Evolutionary conservation across 2,113 vertebrate genomes (phyloP), one percentile per base, ranked within the genome.

Genomic region (Pholis gunnellus): DNA sequence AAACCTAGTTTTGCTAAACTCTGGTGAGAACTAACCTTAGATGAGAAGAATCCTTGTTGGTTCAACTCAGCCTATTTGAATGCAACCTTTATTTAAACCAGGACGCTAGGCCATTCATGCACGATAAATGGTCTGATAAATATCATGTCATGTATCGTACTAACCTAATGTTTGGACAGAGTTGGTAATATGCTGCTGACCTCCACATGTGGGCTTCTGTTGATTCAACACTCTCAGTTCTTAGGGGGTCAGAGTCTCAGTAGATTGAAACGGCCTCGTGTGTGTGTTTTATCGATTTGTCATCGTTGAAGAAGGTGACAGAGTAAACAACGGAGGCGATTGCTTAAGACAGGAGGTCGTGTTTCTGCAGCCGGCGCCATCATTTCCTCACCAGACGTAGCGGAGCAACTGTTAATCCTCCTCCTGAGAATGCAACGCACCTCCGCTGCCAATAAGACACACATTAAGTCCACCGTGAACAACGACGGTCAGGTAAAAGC

Each of bases 281-380:
- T 54, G 60, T 75, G 67, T 85, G 69, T 81, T 86, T 86, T 88
- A 93, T 94, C 87, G 93, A 93, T 92, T 86, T 81, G 57, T 76
- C 75, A 81, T 87, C 48, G 27, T 83, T 90, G 85, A 90, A 84
- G 73, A 74, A 52, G 77, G 79, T 78, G 89, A 88, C 87, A 86
- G 83, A 80, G 84, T 87, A 93, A 91, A 91, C 91, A 90, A 50
- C 73, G 65, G 71, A 57, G 71, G 81, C 78, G 79, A 87, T 73
- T 63, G 78, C 78, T 77, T 78, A 6, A 48, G 87, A 84, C 89
- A 74, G 75, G 61, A 75, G 85, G 87, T 87, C 76, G 72, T 75
- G 40, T 76, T 73, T 83, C 64, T 68, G 80, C 42, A 14, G 42
- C 38, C 67, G 8, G 60, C 31, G 64, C 54, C 78, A 79, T 88